Evolutionary conservation across 1,140 invertebrate species (phyloP), one percentile per base, ranked within the genome.

Genomic region (Leptinotarsa undecemlineata): DNA sequence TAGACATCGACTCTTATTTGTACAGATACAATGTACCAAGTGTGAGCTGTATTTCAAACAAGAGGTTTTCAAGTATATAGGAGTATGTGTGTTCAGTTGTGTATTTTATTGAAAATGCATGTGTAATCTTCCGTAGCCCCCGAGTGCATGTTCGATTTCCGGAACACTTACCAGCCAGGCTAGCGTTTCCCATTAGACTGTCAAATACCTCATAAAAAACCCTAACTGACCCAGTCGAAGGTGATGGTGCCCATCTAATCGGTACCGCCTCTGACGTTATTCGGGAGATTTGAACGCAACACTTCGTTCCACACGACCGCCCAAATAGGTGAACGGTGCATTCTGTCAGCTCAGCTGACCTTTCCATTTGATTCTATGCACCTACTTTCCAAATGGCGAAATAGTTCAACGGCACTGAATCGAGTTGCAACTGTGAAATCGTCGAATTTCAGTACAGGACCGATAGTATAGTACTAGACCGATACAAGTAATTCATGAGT

Each of bases 321-420:
- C 51, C 51, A 57, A 57, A 57, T 57, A 57, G 51, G 51, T 19
- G 51, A 57, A 57, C 51, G 51, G 51, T 57, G 51, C 51, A 57
- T 17, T 57, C 51, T 57, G 51, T 57, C 51, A 57, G n/a, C 51
- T 5, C 51, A n/a, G 15, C n/a, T 17, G 51, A 57, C 51, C 51
- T 57, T 57, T 57, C 51, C 51, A 57, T 57, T 57, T 4, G n/a
- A 4, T 17, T 57, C 51, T 57, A 57, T 57, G 51, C 51, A 57
- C 51, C 51, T 57, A 57, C 51, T 57, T 57, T 57, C 51, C 51
- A 57, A 57, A 57, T 57, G 51, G 51, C 51, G 51, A 57, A 57
- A 57, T 57, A 57, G 51, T 57, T 57, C 51, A 15, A 57, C 14
- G 51, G 51, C 51, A 57, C 51, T 17, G 51, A 57, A 57, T n/a